Percentiles rank a stretch among this genome's conserved stretches.
Evolutionary conservation across 2,888 invertebrate genomes (phyloP).

Genomic region (Drosophila ustulata): DNA sequence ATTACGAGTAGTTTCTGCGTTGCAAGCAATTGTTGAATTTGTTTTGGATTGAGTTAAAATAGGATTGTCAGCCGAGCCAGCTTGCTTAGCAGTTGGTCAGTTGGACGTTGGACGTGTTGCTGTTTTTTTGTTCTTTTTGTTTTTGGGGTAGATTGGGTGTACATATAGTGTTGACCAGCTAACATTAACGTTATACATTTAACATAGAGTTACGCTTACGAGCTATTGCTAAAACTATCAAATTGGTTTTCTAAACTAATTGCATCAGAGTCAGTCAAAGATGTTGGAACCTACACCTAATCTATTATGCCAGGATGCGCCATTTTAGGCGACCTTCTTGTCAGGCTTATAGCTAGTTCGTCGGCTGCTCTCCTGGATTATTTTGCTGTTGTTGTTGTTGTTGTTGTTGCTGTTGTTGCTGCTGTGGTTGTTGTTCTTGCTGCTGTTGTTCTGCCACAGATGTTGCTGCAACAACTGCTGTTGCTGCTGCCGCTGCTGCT

Average conservation of each 20-base stretch:
- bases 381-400: slow-evolving; percentile 28
- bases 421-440: slow-evolving; percentile 20
- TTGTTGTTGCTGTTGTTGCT: slow-evolving; percentile 19
- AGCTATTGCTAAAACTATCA: slow-evolving; percentile 51
- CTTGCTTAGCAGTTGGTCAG: slow-evolving; percentile 49
- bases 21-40: slow-evolving; percentile 5
- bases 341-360: slow-evolving; percentile 71
- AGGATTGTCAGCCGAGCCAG: slow-evolving; percentile 12
- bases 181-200: slow-evolving; percentile 60
- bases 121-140: slow-evolving; percentile 6
- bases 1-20: slow-evolving; percentile 4
- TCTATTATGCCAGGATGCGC: slow-evolving; percentile 66
- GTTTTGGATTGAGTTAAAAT: slow-evolving; percentile 23
- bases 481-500: slow-evolving; percentile 27
- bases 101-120: slow-evolving; percentile 27
- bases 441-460: slow-evolving; percentile 24
- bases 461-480: slow-evolving; percentile 29
- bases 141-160: slow-evolving; percentile 21
- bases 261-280: slow-evolving; percentile 80
- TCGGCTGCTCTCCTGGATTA: slow-evolving; percentile 40
- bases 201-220: slow-evolving; percentile 62
- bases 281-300: slow-evolving; percentile 68
- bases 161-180: slow-evolving; percentile 46
- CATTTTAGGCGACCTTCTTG: slow-evolving; percentile 48
- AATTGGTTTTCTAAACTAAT: slow-evolving; percentile 71